Evolutionary conservation across 2,113 vertebrate species (phyloP).

Genomic region (Fregata magnificens): DNA sequence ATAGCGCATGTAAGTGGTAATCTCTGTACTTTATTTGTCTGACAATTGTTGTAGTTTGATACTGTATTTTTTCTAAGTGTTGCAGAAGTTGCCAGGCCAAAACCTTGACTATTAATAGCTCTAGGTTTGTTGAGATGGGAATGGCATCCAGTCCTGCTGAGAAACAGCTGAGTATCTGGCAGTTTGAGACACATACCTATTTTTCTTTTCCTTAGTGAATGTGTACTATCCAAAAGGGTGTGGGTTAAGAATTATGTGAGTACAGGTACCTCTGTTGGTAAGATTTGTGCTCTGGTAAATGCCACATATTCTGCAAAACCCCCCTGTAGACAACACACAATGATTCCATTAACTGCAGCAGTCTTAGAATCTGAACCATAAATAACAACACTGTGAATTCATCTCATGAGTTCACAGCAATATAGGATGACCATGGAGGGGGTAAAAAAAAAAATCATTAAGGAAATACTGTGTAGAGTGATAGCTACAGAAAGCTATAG

Average conservation of each 20-base stretch:
- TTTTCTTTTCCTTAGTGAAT: neutral
- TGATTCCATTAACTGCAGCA: neutral
- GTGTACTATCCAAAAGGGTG: neutral
- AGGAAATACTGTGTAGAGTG: neutral
- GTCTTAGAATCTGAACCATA: neutral
- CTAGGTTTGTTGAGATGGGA: neutral
- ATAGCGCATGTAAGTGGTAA: rapidly evolving
- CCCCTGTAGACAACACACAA: neutral
- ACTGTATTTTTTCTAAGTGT: neutral
- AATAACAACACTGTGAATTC: neutral
- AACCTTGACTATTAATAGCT: neutral
- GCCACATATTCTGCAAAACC: neutral
- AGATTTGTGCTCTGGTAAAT: neutral
- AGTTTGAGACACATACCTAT: neutral
- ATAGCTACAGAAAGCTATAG: neutral
- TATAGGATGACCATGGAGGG: neutral
- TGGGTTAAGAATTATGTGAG: neutral
- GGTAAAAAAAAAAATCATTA: neutral
- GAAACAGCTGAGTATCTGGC: constrained; percentile 6
- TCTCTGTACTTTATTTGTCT: neutral
- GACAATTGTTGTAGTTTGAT: neutral
- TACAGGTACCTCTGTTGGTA: neutral
- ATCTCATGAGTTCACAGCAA: neutral
- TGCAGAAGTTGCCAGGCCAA: neutral
- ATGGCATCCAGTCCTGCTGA: neutral